Percentiles rank a stretch among this genome's conserved stretches.
phyloP scores from a whole-genome alignment of 2,888 invertebrate genomes.

The Athalia circularis region DNA sequence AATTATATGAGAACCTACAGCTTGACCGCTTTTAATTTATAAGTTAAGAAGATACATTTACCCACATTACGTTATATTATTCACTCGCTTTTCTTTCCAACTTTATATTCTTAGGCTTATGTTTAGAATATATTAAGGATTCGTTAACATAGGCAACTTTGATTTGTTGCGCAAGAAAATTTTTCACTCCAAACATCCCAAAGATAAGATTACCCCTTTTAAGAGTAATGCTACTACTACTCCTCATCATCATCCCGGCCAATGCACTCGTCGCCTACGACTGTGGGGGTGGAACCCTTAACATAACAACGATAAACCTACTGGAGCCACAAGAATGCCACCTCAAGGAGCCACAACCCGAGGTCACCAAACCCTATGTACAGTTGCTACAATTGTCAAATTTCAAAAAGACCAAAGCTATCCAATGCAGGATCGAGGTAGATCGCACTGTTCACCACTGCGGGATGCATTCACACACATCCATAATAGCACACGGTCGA shows the following conservation, averaged over 20 bases:
- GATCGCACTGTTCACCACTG: slow-evolving; percentile 47
- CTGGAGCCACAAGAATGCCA: slow-evolving; percentile 33
- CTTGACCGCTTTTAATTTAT: no score
- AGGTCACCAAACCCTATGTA: slow-evolving; percentile 30
- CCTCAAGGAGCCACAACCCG: background rate
- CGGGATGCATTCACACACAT: slow-evolving; percentile 48
- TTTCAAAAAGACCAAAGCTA: slow-evolving; percentile 15
- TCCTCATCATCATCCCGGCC: background rate
- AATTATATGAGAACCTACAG: no score
- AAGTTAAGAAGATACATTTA: no score
- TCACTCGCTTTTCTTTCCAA: no score
- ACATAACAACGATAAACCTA: slow-evolving; percentile 41
- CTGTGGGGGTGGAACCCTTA: slow-evolving; percentile 40
- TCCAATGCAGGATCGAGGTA: slow-evolving; percentile 46
- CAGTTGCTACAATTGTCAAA: slow-evolving; percentile 46
- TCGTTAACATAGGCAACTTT: no score
- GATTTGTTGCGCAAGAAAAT: no score
- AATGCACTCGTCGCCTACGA: slow-evolving; percentile 36
- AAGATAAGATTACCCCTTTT: no score
- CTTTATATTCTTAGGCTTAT: no score
- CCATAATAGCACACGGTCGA: slow-evolving; percentile 19
- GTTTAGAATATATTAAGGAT: no score
- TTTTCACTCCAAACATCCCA: no score
- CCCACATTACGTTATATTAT: no score
- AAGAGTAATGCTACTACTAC: no score